A percentile compares a stretch with the other conserved stretches of the same genome.
Conservation (phyloP, 2,797 vertebrate species). For the Artibeus lituratus region DNA sequence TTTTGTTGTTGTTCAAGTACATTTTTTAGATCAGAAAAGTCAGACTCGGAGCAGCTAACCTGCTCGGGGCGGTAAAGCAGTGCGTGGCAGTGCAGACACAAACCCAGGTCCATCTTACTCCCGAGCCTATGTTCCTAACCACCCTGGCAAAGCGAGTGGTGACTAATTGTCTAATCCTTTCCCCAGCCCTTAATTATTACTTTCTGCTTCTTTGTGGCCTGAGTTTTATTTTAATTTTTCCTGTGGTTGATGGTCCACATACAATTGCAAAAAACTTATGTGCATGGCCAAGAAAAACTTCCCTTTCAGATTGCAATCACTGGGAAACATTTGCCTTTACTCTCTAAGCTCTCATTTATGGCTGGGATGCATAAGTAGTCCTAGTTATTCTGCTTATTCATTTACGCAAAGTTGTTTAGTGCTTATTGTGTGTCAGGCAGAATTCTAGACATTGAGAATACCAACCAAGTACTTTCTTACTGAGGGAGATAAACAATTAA, state of each 20-base stretch:
- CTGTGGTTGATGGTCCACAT: conserved; percentile 54
- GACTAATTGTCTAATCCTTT: conserved; percentile 68
- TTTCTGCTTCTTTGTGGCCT: conserved; percentile 63
- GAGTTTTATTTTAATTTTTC: conserved; percentile 67
- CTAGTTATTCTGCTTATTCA: background rate
- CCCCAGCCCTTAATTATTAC: conserved; percentile 64
- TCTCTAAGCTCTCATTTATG: background rate
- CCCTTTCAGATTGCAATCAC: conserved; percentile 37
- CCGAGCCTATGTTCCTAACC: background rate
- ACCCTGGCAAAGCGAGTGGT: conserved; percentile 19
- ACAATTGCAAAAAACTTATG: conserved; percentile 46
- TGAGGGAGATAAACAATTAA: background rate
- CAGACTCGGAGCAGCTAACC: background rate
- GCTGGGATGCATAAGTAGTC: background rate
- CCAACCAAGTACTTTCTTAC: background rate
- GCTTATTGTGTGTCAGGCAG: background rate
- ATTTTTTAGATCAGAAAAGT: background rate
- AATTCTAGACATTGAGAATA: background rate
- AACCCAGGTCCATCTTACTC: background rate
- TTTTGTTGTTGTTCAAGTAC: too few species aligned
- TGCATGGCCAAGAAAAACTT: conserved; percentile 68
- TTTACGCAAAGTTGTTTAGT: background rate
- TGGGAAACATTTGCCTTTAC: conserved; percentile 36
- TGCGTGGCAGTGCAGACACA: background rate
- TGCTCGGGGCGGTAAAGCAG: background rate